Conservation (phyloP, 2,888 invertebrate genomes). For the Phytoseiulus persimilis region DNA sequence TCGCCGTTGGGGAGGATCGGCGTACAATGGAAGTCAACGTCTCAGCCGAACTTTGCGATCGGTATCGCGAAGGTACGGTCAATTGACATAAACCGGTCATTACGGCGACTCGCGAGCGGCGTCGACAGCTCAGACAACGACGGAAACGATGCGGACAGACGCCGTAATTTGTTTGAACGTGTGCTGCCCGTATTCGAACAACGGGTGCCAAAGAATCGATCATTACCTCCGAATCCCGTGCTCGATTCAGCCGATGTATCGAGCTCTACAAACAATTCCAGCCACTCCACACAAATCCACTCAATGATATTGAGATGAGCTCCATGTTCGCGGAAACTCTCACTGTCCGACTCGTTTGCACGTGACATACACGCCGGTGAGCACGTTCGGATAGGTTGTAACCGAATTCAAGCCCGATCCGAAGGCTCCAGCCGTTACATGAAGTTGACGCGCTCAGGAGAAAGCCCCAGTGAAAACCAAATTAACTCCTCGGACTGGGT, state of each 20-base stretch:
- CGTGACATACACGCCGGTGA: too few species aligned
- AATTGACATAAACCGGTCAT: background rate
- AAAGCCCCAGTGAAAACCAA: background rate
- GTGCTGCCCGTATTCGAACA: background rate
- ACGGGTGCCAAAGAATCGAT: background rate
- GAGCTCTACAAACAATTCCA: background rate
- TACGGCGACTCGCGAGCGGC: background rate
- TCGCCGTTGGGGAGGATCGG: background rate
- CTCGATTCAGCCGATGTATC: background rate
- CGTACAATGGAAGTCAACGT: background rate
- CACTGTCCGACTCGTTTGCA: too few species aligned
- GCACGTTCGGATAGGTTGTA: too few species aligned
- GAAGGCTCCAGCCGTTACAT: background rate
- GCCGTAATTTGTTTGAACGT: background rate
- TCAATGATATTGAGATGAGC: too few species aligned
- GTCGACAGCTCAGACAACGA: background rate
- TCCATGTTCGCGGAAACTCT: too few species aligned
- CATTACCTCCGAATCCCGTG: background rate
- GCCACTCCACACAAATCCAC: background rate
- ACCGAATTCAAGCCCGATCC: background rate
- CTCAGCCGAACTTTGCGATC: background rate
- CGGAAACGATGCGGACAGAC: background rate
- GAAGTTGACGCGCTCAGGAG: background rate
- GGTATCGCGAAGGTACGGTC: background rate
- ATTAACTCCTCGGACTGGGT: background rate